Conservation (phyloP, 2,113 vertebrate genomes). For the Cromileptes altivelis region DNA sequence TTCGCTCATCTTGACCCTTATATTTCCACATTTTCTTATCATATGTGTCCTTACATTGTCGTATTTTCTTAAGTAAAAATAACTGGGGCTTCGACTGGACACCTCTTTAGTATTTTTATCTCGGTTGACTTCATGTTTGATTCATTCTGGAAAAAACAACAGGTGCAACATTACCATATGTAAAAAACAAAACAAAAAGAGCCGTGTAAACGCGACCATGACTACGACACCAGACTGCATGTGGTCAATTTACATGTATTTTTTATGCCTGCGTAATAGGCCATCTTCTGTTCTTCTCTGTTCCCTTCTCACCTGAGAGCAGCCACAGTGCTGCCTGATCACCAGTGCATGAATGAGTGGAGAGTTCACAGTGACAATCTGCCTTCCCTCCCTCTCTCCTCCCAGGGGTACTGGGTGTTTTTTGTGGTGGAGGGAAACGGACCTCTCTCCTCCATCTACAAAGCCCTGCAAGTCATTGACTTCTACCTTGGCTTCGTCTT, state of each 20-base stretch:
- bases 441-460: constrained; percentile 77
- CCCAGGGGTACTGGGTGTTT: constrained; percentile 81
- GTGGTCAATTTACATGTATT: constrained; percentile 46
- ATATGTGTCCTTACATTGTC: neutral
- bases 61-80: constrained; percentile 11
- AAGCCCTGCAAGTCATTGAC: constrained; percentile 81
- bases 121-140: constrained; percentile 45
- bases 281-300: constrained; percentile 22
- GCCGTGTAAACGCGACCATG: constrained; percentile 11
- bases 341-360: constrained; percentile 37
- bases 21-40: constrained; percentile 26
- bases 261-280: constrained; percentile 14
- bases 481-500: constrained; percentile 78
- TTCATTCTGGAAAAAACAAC: constrained; percentile 49
- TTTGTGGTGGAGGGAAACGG: constrained; percentile 80
- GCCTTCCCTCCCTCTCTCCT: constrained; percentile 36
- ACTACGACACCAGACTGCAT: constrained; percentile 28
- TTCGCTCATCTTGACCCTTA: constrained; percentile 20
- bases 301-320: constrained; percentile 46
- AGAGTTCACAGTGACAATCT: constrained; percentile 34
- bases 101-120: neutral
- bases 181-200: neutral
- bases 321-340: constrained; percentile 28
- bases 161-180: constrained; percentile 49
- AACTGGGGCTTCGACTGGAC: neutral